These are phyloP conservation scores for Nesometra sesokonis DNA, from an alignment of 35 echinoderm and acorn worm genomes.

Conservation along the genomic window DNA sequence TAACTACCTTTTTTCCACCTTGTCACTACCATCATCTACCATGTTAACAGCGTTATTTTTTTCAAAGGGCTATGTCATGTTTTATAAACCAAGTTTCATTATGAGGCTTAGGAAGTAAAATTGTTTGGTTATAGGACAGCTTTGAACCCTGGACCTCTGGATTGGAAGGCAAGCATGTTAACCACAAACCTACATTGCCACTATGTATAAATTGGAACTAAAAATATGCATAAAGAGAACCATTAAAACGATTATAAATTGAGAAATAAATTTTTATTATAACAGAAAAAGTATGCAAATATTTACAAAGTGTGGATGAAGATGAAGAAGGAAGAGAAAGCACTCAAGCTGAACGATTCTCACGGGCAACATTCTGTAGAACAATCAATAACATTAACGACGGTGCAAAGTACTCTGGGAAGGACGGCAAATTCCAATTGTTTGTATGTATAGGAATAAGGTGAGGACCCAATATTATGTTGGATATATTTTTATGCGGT, in stretches of 20 bases:
- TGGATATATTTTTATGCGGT: too few species aligned
- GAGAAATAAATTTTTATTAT: not conserved
- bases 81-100: too few species aligned
- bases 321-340: conserved; percentile 77
- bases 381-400: conserved; percentile 73
- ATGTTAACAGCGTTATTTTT: too few species aligned
- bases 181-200: too few species aligned
- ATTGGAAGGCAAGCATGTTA: too few species aligned
- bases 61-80: too few species aligned
- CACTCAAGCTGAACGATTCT: conserved; percentile 70
- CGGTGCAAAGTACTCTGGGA: conserved; percentile 55
- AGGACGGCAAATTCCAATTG: conserved; percentile 97
- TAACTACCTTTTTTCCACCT: too few species aligned
- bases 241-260: not conserved
- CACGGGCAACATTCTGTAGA: conserved; percentile 66
- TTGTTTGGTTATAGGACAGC: too few species aligned
- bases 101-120: too few species aligned
- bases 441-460: conserved; percentile 90
- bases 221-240: not conserved
- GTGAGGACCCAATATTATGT: too few species aligned
- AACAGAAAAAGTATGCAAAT: conserved; percentile 86
- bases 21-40: too few species aligned
- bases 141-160: not conserved
- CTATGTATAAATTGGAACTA: not conserved
- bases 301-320: conserved; percentile 70